A percentile compares a stretch with the other conserved stretches of the same genome.
Conservation (phyloP, 2,113 vertebrate genomes). For the Myanophis thanlyinensis region DNA sequence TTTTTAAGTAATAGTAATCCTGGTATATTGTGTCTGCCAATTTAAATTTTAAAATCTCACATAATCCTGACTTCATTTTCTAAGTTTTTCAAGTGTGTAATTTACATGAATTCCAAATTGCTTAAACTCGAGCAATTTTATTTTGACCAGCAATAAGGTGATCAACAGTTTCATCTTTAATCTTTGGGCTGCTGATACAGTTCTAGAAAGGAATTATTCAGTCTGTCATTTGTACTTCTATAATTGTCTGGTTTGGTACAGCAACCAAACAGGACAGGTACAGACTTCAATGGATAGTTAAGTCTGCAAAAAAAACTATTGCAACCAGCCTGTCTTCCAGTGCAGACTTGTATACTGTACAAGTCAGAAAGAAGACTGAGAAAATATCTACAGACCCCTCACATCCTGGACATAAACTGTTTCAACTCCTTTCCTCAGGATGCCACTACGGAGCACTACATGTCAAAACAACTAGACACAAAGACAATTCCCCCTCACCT, state of each 20-base stretch:
- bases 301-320: not conserved
- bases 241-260: not conserved
- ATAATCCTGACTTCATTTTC: not conserved
- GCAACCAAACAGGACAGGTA: not conserved
- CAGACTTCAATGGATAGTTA: not conserved
- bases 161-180: not conserved
- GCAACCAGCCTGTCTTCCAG: not conserved
- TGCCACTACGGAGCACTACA: not conserved
- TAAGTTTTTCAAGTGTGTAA: not conserved
- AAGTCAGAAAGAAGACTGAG: not conserved
- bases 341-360: not conserved
- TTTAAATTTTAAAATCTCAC: not conserved
- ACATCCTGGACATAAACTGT: not conserved
- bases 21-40: not conserved
- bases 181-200: not conserved
- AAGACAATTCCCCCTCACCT: not conserved
- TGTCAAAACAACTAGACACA: not conserved
- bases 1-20: not conserved
- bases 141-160: not conserved
- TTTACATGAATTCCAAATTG: not conserved
- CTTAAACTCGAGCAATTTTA: not conserved
- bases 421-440: not conserved
- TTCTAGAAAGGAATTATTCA: not conserved
- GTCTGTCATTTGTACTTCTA: not conserved
- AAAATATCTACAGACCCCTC: not conserved